Evolutionary conservation across 2,888 invertebrate genomes (phyloP), one percentile per base, ranked within the genome.

Genomic region (Chironomus tentans): DNA sequence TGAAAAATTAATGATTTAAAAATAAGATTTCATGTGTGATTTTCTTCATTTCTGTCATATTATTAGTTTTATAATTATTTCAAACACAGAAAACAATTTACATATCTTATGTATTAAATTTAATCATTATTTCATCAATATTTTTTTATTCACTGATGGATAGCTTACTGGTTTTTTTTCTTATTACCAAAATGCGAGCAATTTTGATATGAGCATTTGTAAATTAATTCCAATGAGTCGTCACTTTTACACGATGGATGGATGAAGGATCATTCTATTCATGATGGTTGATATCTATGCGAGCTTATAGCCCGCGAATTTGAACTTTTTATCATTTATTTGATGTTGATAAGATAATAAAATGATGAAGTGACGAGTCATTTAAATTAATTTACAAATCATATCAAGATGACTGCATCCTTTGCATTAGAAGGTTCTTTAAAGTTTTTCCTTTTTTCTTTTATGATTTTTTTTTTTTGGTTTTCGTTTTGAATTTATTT

Each of bases 71-170:
- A 68, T 72, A 72, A 74, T 74, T 74, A 74, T 74, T 65, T 65
- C 68, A 74, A 74, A 74, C 74, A 74, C 74, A 74, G 74, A 74
- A 74, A 74, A 74, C 74, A 65, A 74, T 74, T 74, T 74, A 74
- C 74, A 74, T 70, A 21, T 71, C 68, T 74, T 68, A 74, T 46
- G 74, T 68, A 74, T 74, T 74, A 74, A 74, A 74, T 74, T 74
- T 74, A 22, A 74, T 68, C 47, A 47, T 68, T 74, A 68, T 21
- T 74, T 68, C 50, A 65, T 74, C 74, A 74, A 74, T 74, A 74
- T 74, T 74, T 74, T 72, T 74, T 65, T 74, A 61, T 74, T 65
- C 24, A 24, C 65, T 74, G 74, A 68, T 74, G 65, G 68, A 68
- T 74, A 74, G 74, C 74, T 74, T 65, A 68, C 21, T 65, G 28